Conservation (phyloP, 1,140 invertebrate genomes). For the Bombus impatiens region DNA sequence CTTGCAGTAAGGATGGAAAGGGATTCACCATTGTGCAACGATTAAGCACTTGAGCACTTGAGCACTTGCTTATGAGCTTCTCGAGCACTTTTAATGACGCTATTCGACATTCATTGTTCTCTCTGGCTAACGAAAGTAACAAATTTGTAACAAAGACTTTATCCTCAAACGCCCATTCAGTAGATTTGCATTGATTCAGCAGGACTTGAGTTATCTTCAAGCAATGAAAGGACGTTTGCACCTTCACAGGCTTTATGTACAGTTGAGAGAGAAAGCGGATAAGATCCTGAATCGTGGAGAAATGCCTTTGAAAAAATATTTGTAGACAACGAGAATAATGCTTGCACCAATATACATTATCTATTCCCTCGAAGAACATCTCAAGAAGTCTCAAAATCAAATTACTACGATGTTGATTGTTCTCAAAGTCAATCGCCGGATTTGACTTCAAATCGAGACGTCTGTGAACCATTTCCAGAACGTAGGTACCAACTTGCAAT, state of each 20-base stretch:
- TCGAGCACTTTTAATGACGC: slow-evolving; percentile 71
- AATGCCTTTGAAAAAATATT: slow-evolving; percentile 79
- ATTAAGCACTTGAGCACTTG: slow-evolving; percentile 43
- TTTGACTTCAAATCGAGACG: slow-evolving; percentile 73
- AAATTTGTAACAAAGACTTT: slow-evolving; percentile 75
- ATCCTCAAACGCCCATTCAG: slow-evolving; percentile 74
- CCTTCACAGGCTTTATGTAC: slow-evolving; percentile 74
- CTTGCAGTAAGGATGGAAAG: slow-evolving; percentile 71
- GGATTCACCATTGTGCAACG: slow-evolving; percentile 57
- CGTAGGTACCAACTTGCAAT: slow-evolving; percentile 77
- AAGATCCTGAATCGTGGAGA: slow-evolving; percentile 67
- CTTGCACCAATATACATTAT: slow-evolving; percentile 51
- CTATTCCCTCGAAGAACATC: slow-evolving; percentile 76
- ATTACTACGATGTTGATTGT: slow-evolving; percentile 71
- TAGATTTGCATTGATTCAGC: slow-evolving; percentile 64
- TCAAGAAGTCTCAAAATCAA: slow-evolving; percentile 75
- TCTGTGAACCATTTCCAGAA: slow-evolving; percentile 79
- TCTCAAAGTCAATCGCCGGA: slow-evolving; percentile 73
- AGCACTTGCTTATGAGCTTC: slow-evolving; percentile 58
- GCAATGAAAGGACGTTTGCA: slow-evolving; percentile 73
- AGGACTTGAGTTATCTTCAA: slow-evolving; percentile 69
- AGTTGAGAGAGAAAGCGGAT: slow-evolving; percentile 75
- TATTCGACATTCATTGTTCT: slow-evolving; percentile 68
- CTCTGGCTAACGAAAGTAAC: slow-evolving; percentile 72
- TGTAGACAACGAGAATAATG: slow-evolving; percentile 78